A percentile compares a stretch with the other conserved stretches of the same genome.
Evolutionary conservation across 35 echinoderm and acorn worm genomes (phyloP).

Genomic region (Strongylocentrotus purpuratus): DNA sequence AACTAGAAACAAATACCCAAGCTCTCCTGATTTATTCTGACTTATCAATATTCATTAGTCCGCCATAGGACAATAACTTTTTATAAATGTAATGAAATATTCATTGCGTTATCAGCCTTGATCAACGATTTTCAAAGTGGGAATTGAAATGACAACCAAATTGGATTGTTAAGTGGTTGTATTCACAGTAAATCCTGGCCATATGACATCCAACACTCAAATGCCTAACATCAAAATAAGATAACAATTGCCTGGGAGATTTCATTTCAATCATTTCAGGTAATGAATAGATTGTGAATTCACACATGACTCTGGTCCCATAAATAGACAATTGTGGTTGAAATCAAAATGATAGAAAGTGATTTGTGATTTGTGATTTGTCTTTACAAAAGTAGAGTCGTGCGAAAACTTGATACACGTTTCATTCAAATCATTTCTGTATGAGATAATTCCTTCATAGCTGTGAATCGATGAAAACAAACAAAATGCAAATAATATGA

Average conservation of each 20-base stretch:
- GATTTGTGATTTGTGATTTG: neutral
- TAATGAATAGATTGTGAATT: neutral
- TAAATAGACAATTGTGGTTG: neutral
- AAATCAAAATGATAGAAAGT: neutral
- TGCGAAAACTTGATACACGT: neutral
- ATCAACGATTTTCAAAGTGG: neutral
- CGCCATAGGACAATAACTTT: too few relatives aligned
- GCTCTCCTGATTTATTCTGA: too few relatives aligned
- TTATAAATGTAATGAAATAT: too few relatives aligned
- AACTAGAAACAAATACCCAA: too few relatives aligned
- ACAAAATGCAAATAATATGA: too few relatives aligned
- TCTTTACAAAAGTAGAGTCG: neutral
- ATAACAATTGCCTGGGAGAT: neutral
- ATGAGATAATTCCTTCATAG: neutral
- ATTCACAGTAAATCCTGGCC: neutral
- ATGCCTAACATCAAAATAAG: neutral
- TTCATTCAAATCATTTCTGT: neutral
- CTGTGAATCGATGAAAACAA: neutral
- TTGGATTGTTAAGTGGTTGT: neutral
- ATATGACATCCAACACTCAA: neutral
- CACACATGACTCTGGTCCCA: neutral
- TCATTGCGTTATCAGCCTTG: neutral
- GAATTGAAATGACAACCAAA: neutral
- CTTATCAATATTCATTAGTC: too few relatives aligned
- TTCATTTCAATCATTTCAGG: neutral